Evolutionary conservation across 2,113 vertebrate species (phyloP), one percentile per base, ranked within the genome.

Genomic region (Uria aalge): DNA sequence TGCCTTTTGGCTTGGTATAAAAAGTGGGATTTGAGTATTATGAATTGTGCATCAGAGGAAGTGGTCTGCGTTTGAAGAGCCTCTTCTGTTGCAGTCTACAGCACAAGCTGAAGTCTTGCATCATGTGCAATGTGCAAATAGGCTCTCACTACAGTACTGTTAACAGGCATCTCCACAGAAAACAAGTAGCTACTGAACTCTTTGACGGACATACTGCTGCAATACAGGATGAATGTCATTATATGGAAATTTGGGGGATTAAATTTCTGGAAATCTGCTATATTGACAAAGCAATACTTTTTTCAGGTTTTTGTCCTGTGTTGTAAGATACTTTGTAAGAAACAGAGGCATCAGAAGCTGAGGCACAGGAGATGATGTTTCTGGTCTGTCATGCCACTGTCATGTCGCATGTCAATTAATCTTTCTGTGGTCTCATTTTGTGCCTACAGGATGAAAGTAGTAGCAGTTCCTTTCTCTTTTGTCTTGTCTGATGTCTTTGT

Each of bases 61-160:
- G 81, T 69, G 60, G 55, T 59, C 55, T 67, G 84, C 30, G 68
- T 96, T 84, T 89, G 86, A 74, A 57, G 69, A 78, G 15, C 24
- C 36, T 67, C 43, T 78, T 67, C 29, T 75, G 40, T 67, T 85
- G n/a, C 47, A 27, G 26, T 71, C 27, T 63, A 8, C 63, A 78
- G 88, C 29, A 38, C 8, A 1, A 80, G 55, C 76, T 76, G 59
- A 66, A 76, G 36, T 32, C 64, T 48, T n/a, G n/a, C 38, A 20
- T 53, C 27, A 6, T 5, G 69, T 50, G 71, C 24, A 10, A 0
- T 2, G 22, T 17, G 43, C 57, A n/a, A 9, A 34, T 82, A 4
- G 3, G 11, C 69, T 87, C 30, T 81, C 12, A 2, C 41, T 71
- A 0, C 0, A 0, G 36, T 38, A 8, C 11, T 0, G 0, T 27